A percentile compares a stretch with the other conserved stretches of the same genome.
These are phyloP conservation scores for Clarias pachynema DNA, from an alignment of 2,797 vertebrate genomes.

Conservation along the genomic window DNA sequence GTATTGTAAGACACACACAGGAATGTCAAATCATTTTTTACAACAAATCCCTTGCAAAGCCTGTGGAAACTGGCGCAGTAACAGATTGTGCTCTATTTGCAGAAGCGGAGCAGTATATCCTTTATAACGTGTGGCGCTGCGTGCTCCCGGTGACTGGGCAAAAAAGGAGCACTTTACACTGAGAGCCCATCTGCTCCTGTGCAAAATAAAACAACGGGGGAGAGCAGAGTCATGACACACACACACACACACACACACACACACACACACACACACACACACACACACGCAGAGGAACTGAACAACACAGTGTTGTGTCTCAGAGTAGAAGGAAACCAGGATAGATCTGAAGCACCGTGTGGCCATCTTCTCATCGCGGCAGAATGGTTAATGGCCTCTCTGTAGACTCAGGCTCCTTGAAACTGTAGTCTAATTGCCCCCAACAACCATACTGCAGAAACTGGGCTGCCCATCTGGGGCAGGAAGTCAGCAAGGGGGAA, in stretches of 20 bases:
- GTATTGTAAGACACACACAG: constrained; percentile 11
- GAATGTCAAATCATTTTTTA: constrained; percentile 16
- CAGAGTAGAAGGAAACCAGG: constrained; percentile 36
- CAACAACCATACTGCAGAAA: constrained; percentile 10
- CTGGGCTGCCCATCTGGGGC: constrained; percentile 5
- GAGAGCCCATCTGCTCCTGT: constrained; percentile 63
- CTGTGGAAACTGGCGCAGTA: constrained; percentile 10
- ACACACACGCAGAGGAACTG: constrained; percentile 18
- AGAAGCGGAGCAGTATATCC: constrained; percentile 45
- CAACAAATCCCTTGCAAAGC: constrained; percentile 20
- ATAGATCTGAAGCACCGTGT: constrained; percentile 1
- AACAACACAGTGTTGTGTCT: constrained; percentile 22
- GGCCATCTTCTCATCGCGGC: background rate
- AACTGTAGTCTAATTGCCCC: constrained; percentile 31
- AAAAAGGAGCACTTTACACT: constrained; percentile 58
- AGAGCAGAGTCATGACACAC: constrained; percentile 50
- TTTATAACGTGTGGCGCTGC: constrained; percentile 39
- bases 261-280: constrained; percentile 35
- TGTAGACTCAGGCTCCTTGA: constrained; percentile 32
- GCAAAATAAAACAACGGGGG: constrained; percentile 58
- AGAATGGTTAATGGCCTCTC: constrained; percentile 22
- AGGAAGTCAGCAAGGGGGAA: background rate
- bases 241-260: constrained; percentile 44
- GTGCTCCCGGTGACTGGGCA: constrained; percentile 51
- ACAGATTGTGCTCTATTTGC: constrained; percentile 46